Percentiles rank a stretch among this genome's conserved stretches.
Conservation (phyloP, 1,140 invertebrate species). For the Spodoptera litura region DNA sequence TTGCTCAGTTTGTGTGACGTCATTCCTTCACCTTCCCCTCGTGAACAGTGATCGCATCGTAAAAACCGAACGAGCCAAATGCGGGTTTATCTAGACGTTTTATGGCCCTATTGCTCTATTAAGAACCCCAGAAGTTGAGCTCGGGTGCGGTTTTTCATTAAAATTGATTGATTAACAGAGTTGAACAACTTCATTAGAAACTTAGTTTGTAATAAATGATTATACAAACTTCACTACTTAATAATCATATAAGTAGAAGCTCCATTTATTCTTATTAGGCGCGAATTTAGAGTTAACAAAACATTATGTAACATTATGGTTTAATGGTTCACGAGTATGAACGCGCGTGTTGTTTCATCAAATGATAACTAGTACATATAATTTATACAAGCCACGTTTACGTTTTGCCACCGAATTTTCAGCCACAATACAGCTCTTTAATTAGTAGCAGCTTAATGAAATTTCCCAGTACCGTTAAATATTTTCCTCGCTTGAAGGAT, state of each 20-base stretch:
- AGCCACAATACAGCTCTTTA: constrained; percentile 64
- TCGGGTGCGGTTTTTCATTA: constrained; percentile 43
- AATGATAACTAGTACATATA: constrained; percentile 48
- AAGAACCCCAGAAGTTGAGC: constrained; percentile 8
- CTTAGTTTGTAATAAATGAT: constrained; percentile 32
- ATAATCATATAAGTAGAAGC: constrained; percentile 7
- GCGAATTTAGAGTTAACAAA: neutral
- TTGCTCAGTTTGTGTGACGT: constrained; percentile 33
- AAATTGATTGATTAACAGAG: constrained; percentile 45
- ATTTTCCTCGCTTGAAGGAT: constrained; percentile 55
- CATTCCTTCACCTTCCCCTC: constrained; percentile 33
- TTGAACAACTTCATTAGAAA: constrained; percentile 37
- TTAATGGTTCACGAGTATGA: no score
- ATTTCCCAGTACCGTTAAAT: constrained; percentile 62
- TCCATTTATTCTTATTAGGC: constrained; percentile 22
- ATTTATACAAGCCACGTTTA: constrained; percentile 57
- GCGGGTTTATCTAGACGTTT: constrained; percentile 29
- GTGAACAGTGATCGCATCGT: constrained; percentile 36
- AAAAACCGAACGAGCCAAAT: constrained; percentile 23
- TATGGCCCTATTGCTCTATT: constrained; percentile 30
- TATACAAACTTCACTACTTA: constrained; percentile 25
- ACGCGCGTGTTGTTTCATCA: constrained; percentile 1
- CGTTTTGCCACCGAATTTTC: constrained; percentile 49
- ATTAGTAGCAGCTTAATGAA: constrained; percentile 65
- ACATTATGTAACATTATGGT: no score